Percentiles rank a stretch among this genome's conserved stretches.
phyloP scores from a whole-genome alignment of 2,888 invertebrate species.

The Teleogryllus oceanicus region DNA sequence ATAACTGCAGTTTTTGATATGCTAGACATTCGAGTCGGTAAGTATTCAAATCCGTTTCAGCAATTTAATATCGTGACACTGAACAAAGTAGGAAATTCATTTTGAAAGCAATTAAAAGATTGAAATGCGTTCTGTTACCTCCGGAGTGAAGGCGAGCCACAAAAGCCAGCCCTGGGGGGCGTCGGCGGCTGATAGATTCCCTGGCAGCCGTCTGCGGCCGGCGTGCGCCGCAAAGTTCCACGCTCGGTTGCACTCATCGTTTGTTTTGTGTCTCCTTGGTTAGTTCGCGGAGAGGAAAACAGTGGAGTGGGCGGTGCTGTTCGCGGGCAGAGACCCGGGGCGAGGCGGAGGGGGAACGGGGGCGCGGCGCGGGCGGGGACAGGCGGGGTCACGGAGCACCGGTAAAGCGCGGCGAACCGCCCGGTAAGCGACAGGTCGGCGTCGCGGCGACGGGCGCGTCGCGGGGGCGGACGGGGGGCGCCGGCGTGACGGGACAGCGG shows the following conservation, averaged over 20 bases:
- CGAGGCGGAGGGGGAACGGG: neutral
- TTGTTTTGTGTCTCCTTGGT: neutral
- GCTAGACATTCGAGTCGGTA: too few species aligned
- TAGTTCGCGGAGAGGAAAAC: slow-evolving; percentile 1
- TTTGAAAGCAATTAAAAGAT: too few species aligned
- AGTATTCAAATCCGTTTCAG: too few species aligned
- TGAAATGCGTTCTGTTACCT: too few species aligned
- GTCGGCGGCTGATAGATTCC: too few species aligned
- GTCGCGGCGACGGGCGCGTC: neutral
- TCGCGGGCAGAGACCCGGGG: neutral
- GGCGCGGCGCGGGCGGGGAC: neutral
- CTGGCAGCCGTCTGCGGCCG: neutral
- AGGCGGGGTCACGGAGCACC: neutral
- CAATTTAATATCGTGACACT: too few species aligned
- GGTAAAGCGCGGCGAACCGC: slow-evolving; percentile 5
- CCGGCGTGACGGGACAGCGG: neutral
- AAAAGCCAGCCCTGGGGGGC: too few species aligned
- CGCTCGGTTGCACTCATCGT: neutral
- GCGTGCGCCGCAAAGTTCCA: neutral
- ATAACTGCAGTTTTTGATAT: too few species aligned
- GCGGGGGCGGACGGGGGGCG: neutral
- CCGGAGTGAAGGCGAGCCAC: too few species aligned
- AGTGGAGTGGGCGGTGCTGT: neutral
- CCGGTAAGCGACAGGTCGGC: neutral
- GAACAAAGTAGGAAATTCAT: too few species aligned